Evolutionary conservation across 92 coral and sea anemone genomes (phyloP).

Genomic region (Anthopleura xanthogrammica): DNA sequence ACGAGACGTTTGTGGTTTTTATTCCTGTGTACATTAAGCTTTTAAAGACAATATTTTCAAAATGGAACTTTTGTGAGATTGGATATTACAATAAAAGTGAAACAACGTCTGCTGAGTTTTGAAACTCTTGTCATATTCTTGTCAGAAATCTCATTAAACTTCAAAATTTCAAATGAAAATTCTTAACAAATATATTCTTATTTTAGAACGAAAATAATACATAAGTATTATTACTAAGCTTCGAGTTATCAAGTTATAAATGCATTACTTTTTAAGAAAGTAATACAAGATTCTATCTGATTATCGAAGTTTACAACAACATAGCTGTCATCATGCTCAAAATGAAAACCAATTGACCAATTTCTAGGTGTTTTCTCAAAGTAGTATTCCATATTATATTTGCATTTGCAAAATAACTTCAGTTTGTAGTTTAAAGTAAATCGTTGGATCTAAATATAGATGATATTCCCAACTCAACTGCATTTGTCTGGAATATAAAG

Average conservation of each 20-base stretch:
- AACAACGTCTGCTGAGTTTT: background rate
- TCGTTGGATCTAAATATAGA: background rate
- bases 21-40: background rate
- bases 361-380: background rate
- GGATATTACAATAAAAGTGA: background rate
- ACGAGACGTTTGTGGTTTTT: background rate
- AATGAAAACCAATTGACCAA: background rate
- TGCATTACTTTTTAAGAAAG: background rate
- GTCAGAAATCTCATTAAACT: background rate
- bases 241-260: background rate
- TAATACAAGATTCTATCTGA: background rate
- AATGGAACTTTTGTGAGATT: background rate
- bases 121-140: background rate
- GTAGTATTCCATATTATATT: background rate
- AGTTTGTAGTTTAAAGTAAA: background rate
- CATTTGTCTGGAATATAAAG: background rate
- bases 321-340: background rate
- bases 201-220: background rate
- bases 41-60: background rate
- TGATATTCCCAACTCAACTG: background rate
- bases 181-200: background rate
- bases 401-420: background rate
- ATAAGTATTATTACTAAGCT: background rate
- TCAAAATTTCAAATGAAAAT: background rate
- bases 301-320: background rate